phyloP scores from a whole-genome alignment of 1,140 invertebrate genomes.

The Diorhabda carinulata region DNA sequence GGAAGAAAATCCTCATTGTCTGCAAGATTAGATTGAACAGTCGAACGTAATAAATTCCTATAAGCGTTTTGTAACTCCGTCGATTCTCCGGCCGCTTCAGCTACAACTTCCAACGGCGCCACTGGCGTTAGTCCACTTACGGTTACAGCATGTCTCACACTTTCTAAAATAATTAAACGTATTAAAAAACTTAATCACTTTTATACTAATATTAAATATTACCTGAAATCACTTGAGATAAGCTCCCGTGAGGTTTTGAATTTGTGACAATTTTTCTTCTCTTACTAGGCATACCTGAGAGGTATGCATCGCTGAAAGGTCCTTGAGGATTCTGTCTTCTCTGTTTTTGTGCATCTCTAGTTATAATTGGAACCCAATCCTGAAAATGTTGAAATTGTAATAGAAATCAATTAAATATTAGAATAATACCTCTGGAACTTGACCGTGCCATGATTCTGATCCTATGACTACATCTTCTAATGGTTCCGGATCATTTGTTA shows the following conservation, averaged over 20 bases:
- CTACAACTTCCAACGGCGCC: constrained; percentile 49
- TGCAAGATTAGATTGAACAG: constrained; percentile 47
- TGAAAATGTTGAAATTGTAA: constrained; percentile 36
- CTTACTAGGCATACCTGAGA: constrained; percentile 76
- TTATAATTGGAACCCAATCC: constrained; percentile 82
- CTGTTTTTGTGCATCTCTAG: constrained; percentile 65
- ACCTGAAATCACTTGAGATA: constrained; percentile 47
- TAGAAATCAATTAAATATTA: too few relatives aligned
- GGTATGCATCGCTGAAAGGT: constrained; percentile 78
- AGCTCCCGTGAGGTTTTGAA: constrained; percentile 48
- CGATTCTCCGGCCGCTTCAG: constrained; percentile 45
- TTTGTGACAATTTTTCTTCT: constrained; percentile 65
- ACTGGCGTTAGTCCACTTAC: constrained; percentile 49
- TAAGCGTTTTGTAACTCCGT: constrained; percentile 49
- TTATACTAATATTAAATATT: constrained; percentile 6
- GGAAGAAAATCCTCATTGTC: constrained; percentile 52
- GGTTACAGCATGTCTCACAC: constrained; percentile 53
- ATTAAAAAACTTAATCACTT: not conserved
- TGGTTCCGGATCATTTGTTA: constrained; percentile 37
- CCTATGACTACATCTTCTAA: constrained; percentile 53
- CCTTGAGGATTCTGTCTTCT: constrained; percentile 51
- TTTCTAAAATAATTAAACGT: constrained; percentile 42
- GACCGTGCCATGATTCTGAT: constrained; percentile 56
- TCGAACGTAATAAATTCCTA: constrained; percentile 47
- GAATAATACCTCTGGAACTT: constrained; percentile 49